These are phyloP conservation scores for Notolepis coatsorum DNA, from an alignment of 2,797 vertebrate genomes.

Conservation along the genomic window DNA sequence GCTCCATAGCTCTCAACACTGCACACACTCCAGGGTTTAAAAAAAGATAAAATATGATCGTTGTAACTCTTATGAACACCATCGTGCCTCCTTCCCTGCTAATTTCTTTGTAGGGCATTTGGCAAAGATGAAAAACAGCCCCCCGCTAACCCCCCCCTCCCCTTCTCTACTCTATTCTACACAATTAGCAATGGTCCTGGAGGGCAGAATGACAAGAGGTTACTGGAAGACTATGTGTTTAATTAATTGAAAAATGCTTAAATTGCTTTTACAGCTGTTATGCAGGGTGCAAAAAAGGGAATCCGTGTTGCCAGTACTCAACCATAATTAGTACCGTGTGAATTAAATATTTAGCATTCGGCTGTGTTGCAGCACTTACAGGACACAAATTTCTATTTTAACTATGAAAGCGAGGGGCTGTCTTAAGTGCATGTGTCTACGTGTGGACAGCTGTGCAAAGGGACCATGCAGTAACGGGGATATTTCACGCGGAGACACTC, in stretches of 20 bases:
- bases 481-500: slow-evolving; percentile 96
- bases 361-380: slow-evolving; percentile 98
- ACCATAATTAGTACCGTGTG: slow-evolving; percentile 98
- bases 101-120: slow-evolving; percentile 80
- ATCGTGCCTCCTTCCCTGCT: slow-evolving; percentile 66
- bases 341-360: slow-evolving; percentile 99
- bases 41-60: slow-evolving; percentile 65
- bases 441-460: slow-evolving; percentile 98
- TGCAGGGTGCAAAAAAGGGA: slow-evolving; percentile 89
- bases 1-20: slow-evolving; percentile 69
- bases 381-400: slow-evolving; percentile 99
- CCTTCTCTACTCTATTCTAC: slow-evolving; percentile 89
- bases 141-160: slow-evolving; percentile 20
- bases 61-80: slow-evolving; percentile 67
- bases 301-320: slow-evolving; percentile 98
- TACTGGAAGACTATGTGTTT: slow-evolving; percentile 99
- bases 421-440: slow-evolving; percentile 91
- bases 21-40: slow-evolving; percentile 55
- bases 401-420: slow-evolving; percentile 96
- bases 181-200: slow-evolving; percentile 98
- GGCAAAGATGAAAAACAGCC: slow-evolving; percentile 78
- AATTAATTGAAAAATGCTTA: slow-evolving; percentile 99
- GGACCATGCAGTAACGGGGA: slow-evolving; percentile 82
- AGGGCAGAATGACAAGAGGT: slow-evolving; percentile 99
- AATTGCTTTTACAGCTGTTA: slow-evolving; percentile 99